A percentile compares a stretch with the other conserved stretches of the same genome.
Conservation (phyloP, 2,888 invertebrate species). For the Holacanthella duospinosa region DNA sequence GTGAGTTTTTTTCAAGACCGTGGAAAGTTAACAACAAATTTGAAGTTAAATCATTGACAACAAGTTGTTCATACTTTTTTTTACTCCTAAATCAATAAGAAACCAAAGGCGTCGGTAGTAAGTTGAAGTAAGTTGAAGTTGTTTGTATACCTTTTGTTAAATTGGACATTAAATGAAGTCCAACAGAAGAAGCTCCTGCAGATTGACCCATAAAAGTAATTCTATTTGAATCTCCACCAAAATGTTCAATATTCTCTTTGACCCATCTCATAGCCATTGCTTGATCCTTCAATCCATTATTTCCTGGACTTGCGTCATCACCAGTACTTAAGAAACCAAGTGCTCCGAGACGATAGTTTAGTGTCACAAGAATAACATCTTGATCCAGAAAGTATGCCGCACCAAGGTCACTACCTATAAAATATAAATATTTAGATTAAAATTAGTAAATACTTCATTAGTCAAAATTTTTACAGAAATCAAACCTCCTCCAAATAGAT, state of each 20-base stretch:
- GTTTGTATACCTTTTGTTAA: conserved; percentile 11
- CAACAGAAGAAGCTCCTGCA: conserved; percentile 17
- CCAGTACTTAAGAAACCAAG: conserved; percentile 28
- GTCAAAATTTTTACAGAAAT: no score
- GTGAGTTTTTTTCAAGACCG: no score
- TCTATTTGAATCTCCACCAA: conserved; percentile 21
- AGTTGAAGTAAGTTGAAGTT: not conserved
- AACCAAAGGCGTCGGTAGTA: no score
- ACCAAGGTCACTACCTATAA: conserved; percentile 20
- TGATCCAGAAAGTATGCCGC: conserved; percentile 28
- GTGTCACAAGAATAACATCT: conserved; percentile 24
- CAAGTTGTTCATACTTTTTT: no score
- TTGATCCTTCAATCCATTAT: conserved; percentile 23
- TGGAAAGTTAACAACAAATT: no score
- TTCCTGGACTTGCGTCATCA: conserved; percentile 18
- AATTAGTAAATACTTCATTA: no score
- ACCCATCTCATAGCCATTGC: conserved; percentile 22
- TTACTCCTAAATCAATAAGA: no score
- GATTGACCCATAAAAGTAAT: conserved; percentile 27
- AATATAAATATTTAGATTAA: no score
- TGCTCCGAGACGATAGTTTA: conserved; percentile 22
- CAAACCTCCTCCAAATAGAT: conserved; percentile 17
- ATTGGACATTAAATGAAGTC: conserved; percentile 16
- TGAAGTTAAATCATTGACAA: no score
- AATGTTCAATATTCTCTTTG: conserved; percentile 15